Percentiles rank a stretch among this genome's conserved stretches.
These are phyloP conservation scores for Hippoglossus hippoglossus DNA, from an alignment of 2,797 vertebrate species.

Conservation along the genomic window DNA sequence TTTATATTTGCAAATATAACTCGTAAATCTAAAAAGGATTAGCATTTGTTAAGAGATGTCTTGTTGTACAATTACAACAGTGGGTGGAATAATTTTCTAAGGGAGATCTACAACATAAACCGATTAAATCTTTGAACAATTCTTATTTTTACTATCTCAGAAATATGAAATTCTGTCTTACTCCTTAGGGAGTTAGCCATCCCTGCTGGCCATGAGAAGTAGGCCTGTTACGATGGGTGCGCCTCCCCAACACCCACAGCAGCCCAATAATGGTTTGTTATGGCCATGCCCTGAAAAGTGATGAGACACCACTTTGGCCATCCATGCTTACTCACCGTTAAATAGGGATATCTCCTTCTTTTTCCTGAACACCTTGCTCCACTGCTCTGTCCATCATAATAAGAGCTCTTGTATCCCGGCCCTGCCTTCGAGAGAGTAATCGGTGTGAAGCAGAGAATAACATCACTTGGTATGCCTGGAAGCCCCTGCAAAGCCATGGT, in stretches of 20 bases:
- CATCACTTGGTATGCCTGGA: constrained; percentile 72
- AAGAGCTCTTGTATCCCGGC: constrained; percentile 68
- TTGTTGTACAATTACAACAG: not conserved
- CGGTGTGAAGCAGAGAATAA: constrained; percentile 74
- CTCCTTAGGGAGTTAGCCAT: constrained; percentile 21
- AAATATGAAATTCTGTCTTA: not conserved
- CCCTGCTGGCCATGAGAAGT: constrained; percentile 37
- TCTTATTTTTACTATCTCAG: not conserved
- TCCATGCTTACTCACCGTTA: constrained; percentile 70
- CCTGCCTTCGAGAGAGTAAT: constrained; percentile 62
- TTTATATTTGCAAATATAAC: too few relatives aligned
- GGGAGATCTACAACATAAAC: constrained; percentile 1
- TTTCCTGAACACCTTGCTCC: constrained; percentile 65
- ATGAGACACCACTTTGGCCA: constrained; percentile 61
- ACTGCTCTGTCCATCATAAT: constrained; percentile 77
- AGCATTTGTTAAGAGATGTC: not conserved
- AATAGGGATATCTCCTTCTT: constrained; percentile 65
- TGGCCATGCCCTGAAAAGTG: constrained; percentile 66
- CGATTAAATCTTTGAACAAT: not conserved
- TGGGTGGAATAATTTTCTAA: not conserved
- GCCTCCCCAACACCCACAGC: constrained; percentile 33
- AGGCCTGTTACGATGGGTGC: constrained; percentile 29
- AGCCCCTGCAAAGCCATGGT: constrained; percentile 70
- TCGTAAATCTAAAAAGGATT: too few relatives aligned
- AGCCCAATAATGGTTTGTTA: constrained; percentile 60